Conservation (phyloP, 2,113 vertebrate species). For the Tetrao urogallus region DNA sequence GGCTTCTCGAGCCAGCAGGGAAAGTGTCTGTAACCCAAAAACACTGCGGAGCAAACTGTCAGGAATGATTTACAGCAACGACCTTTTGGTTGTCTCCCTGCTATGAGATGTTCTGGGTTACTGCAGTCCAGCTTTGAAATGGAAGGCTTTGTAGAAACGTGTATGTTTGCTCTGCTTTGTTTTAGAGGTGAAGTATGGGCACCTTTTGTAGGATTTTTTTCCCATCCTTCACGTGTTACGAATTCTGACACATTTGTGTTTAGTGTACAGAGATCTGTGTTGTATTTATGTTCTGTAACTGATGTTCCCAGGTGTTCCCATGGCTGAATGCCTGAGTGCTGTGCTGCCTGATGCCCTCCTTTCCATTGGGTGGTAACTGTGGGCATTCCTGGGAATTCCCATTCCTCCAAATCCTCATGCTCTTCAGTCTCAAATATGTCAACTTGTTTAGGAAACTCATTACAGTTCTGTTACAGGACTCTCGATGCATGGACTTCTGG, state of each 20-base stretch:
- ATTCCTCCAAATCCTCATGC: neutral
- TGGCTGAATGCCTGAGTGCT: neutral
- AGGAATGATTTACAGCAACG: neutral
- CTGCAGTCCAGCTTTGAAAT: neutral
- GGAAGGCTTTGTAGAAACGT: neutral
- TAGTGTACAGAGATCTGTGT: neutral
- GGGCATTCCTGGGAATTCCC: neutral
- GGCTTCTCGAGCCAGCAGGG: neutral
- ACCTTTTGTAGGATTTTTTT: neutral
- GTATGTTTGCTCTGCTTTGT: neutral
- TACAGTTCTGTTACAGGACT: neutral
- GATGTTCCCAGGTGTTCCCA: neutral
- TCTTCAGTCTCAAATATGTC: neutral
- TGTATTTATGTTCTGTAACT: neutral
- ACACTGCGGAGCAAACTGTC: neutral
- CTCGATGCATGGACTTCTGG: neutral
- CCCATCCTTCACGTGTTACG: neutral
- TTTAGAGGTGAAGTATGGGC: neutral
- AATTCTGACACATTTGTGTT: neutral
- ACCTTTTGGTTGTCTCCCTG: neutral
- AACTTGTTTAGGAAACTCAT: constrained; percentile 13
- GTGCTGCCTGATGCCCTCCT: neutral
- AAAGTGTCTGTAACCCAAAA: neutral
- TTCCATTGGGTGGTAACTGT: neutral
- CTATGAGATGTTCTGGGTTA: neutral